phyloP scores from a whole-genome alignment of 30 jellyfish, hydroid and myxozoan species.

The Phacellophora camtschatica region DNA sequence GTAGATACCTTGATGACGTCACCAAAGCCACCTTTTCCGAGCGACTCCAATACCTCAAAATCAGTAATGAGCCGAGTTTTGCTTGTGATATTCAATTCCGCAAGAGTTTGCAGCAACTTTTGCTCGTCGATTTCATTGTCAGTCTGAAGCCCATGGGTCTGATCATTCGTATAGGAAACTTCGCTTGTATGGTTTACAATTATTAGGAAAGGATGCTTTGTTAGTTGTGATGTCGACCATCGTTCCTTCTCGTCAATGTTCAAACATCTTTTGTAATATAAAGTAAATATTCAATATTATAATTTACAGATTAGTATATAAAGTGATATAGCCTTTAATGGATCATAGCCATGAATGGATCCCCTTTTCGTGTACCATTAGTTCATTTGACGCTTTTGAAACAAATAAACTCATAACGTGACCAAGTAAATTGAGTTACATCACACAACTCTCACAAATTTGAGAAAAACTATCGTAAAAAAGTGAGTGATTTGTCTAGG shows the following conservation, averaged over 20 bases:
- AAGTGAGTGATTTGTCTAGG: too few relatives aligned
- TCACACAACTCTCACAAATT: too few relatives aligned
- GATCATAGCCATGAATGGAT: too few relatives aligned
- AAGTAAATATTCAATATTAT: too few relatives aligned
- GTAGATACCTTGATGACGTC: slow-evolving; percentile 91
- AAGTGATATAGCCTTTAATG: too few relatives aligned
- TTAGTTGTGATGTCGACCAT: slow-evolving; percentile 67
- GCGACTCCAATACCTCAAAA: slow-evolving; percentile 76
- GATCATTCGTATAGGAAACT: not conserved
- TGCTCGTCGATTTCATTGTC: slow-evolving; percentile 47
- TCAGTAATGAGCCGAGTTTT: slow-evolving; percentile 89
- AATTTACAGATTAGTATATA: too few relatives aligned
- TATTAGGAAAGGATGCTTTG: slow-evolving; percentile 69
- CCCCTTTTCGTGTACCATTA: too few relatives aligned
- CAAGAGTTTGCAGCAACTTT: slow-evolving; percentile 22
- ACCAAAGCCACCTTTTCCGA: slow-evolving; percentile 99
- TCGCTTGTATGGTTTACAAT: not conserved
- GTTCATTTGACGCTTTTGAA: too few relatives aligned
- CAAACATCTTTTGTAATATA: slow-evolving; percentile 92
- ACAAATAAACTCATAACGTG: too few relatives aligned
- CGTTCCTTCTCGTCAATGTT: slow-evolving; percentile 78
- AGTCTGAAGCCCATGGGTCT: slow-evolving; percentile 17
- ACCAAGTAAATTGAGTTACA: too few relatives aligned
- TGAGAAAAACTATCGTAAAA: too few relatives aligned
- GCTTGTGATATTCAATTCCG: slow-evolving; percentile 42